Base-by-base conservation (phyloP, 2,113 vertebrate genomes). In the Chrysochloris asiatica region DNA sequence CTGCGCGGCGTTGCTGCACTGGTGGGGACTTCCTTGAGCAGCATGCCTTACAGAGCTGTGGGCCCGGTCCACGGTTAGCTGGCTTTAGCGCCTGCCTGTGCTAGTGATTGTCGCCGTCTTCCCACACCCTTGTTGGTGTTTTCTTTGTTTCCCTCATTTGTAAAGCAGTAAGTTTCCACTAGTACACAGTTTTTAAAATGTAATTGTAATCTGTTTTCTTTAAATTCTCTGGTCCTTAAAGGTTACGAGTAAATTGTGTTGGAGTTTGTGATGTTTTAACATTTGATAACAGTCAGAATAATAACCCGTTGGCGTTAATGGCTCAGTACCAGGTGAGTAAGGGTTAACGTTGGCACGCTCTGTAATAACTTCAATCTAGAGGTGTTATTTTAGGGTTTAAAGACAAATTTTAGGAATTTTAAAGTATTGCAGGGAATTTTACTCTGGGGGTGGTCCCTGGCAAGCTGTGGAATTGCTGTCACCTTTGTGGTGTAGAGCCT, bases 201-300 rank as follows among this genome's bases (percentile, higher is more conserved):
- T 77, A 11, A 59, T 65, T 95, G 76, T 90, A 85, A 82, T 36
- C 2, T 72, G 72, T 92, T 50, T 94, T 97, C 3, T 33, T 87
- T 88, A 92, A 95, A 91, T 95, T 13, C 61, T 95, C 79, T 97
- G 61, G 12, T 95, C 95, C 90, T 85, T 96, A 73, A 97, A 99
- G 99, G 98, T 99, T 99, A 96, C 98, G 99, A 96, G 98, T 99
- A 93, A 99, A 99, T 97, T 99, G 99, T 96, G 99, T 99, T 94
- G 99, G 99, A 86, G 97, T 99, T 95, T 99, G 99, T 97, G 99
- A 99, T 47, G 99, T 99, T 98, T 98, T 99, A 98, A 99, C 99
- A 22, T 99, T 99, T 98, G 99, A 99, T 98, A 99, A 98, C 98
- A 99, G 98, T 98, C 99, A 99, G 97, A 99, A 98, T 96, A 99